Evolutionary conservation across 2,113 vertebrate genomes (phyloP).

Genomic region (Trichechus manatus): DNA sequence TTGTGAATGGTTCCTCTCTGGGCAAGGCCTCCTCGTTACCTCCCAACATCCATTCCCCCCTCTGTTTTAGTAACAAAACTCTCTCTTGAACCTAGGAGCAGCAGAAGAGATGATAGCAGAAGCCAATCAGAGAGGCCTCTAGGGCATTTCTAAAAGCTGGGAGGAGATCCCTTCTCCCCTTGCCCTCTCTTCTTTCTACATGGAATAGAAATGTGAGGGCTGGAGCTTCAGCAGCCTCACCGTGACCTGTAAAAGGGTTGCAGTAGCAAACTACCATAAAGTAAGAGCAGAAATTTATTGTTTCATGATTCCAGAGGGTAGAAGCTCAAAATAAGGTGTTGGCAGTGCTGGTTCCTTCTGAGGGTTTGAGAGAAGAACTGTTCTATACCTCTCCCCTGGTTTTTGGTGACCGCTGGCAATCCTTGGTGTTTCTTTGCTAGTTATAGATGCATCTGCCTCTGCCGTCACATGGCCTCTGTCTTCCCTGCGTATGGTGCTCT

Average conservation of each 20-base stretch:
- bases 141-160: neutral
- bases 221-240: conserved; percentile 3
- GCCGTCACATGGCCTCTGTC: too few relatives aligned
- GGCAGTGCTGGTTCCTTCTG: too few relatives aligned
- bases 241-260: neutral
- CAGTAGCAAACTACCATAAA: neutral
- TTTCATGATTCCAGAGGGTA: neutral
- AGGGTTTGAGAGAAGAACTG: too few relatives aligned
- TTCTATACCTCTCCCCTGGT: too few relatives aligned
- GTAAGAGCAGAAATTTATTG: neutral
- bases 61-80: neutral
- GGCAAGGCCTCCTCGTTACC: neutral
- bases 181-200: neutral
- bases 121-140: neutral
- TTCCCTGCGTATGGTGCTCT: too few relatives aligned
- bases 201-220: neutral
- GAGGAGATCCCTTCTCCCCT: neutral
- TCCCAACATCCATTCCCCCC: neutral
- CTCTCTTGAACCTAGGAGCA: neutral
- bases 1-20: neutral
- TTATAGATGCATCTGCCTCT: too few relatives aligned
- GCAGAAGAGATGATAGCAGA: neutral
- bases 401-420: too few relatives aligned
- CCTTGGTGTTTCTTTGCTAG: too few relatives aligned
- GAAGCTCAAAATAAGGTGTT: neutral